These are phyloP conservation scores for Sebastes matsubarae DNA, from an alignment of 2,797 vertebrate species.

Conservation along the genomic window DNA sequence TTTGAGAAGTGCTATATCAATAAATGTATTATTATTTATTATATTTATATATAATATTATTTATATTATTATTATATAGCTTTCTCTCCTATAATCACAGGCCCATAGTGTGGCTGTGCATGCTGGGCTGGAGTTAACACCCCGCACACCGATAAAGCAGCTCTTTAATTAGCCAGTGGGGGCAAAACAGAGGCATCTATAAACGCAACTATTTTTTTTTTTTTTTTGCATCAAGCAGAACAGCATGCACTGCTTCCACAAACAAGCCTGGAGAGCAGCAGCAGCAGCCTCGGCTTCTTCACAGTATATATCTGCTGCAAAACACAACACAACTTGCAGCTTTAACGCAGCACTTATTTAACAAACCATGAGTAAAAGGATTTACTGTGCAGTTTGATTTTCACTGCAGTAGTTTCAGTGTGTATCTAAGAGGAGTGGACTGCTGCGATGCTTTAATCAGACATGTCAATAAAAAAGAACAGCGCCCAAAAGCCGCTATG, in stretches of 20 bases:
- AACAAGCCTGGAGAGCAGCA: slow-evolving; percentile 11
- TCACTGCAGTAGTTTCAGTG: slow-evolving; percentile 20
- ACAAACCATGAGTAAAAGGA: background rate
- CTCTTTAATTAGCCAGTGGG: slow-evolving; percentile 50
- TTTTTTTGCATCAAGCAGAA: slow-evolving; percentile 1
- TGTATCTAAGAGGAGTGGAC: slow-evolving; percentile 1
- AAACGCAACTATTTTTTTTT: slow-evolving; percentile 7
- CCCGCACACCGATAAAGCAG: slow-evolving; percentile 31
- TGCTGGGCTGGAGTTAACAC: slow-evolving; percentile 42
- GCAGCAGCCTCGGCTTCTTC: slow-evolving; percentile 1
- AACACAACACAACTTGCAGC: slow-evolving; percentile 48
- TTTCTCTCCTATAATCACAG: background rate
- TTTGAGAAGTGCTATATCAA: no score
- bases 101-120: slow-evolving; percentile 17
- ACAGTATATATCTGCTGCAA: slow-evolving; percentile 6
- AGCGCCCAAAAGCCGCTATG: slow-evolving; percentile 25
- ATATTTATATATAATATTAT: no score
- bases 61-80: no score
- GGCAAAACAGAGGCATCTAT: background rate
- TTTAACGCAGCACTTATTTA: slow-evolving; percentile 35
- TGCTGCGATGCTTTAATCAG: slow-evolving; percentile 21
- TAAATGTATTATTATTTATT: no score
- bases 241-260: slow-evolving; percentile 19
- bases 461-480: slow-evolving; percentile 27
- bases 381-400: background rate